A percentile compares a stretch with the other conserved stretches of the same genome.
Evolutionary conservation across 35 echinoderm and acorn worm genomes (phyloP).

Genomic region (Ophiothrix spiculata): DNA sequence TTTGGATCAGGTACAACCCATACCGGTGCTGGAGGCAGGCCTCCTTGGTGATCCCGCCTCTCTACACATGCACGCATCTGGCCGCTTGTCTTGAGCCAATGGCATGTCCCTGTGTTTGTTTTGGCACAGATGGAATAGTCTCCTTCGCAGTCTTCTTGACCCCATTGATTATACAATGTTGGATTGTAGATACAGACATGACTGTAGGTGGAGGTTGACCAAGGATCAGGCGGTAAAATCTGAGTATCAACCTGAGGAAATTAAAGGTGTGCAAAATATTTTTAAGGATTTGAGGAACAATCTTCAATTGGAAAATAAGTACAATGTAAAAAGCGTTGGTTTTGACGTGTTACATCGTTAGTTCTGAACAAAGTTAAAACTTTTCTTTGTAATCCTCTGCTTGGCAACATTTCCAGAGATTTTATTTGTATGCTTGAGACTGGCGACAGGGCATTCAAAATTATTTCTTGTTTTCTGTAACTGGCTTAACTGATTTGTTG

Average conservation of each 20-base stretch:
- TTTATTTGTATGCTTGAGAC: too few relatives aligned
- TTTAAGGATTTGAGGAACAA: too few relatives aligned
- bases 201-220: slow-evolving; percentile 1
- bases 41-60: background rate
- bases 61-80: slow-evolving; percentile 13
- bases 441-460: too few relatives aligned
- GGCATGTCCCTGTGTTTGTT: slow-evolving; percentile 6
- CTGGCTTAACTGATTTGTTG: too few relatives aligned
- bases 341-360: too few relatives aligned
- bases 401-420: too few relatives aligned
- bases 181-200: slow-evolving; percentile 24
- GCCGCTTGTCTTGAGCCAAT: slow-evolving; percentile 4
- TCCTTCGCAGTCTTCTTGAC: slow-evolving; percentile 14
- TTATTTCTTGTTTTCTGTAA: too few relatives aligned
- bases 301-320: too few relatives aligned
- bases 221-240: background rate
- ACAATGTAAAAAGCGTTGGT: too few relatives aligned
- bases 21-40: background rate
- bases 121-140: slow-evolving; percentile 13
- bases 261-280: background rate
- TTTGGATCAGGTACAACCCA: background rate
- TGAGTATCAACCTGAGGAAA: background rate
- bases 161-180: slow-evolving; percentile 9
- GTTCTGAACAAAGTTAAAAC: too few relatives aligned
- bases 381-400: too few relatives aligned